Conservation (phyloP, 1,140 invertebrate genomes). For the Arion vulgaris region DNA sequence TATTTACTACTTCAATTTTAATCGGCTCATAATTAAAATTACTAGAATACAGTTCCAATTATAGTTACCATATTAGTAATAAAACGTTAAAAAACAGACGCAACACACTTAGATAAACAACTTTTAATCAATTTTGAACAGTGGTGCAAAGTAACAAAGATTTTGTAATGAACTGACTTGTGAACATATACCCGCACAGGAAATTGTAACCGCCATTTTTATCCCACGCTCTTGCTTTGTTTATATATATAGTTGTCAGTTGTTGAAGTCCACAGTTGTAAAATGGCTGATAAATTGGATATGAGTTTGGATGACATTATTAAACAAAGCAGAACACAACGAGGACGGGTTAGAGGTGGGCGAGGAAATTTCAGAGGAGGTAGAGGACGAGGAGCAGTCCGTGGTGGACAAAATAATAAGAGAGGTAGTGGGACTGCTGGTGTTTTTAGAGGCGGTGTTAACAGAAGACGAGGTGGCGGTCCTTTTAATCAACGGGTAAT, state of each 20-base stretch:
- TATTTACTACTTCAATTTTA: too few relatives aligned
- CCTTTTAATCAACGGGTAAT: conserved; percentile 17
- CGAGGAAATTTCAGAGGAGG: conserved; percentile 66
- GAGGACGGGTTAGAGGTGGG: conserved; percentile 70
- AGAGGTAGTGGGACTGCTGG: conserved; percentile 53
- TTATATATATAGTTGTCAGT: not conserved
- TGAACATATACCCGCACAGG: not conserved
- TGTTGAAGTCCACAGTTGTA: not conserved
- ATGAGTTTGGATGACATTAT: conserved; percentile 97
- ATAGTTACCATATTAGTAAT: too few relatives aligned
- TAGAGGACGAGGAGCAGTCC: too few relatives aligned
- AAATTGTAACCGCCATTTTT: not conserved
- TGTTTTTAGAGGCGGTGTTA: conserved; percentile 60
- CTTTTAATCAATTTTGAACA: too few relatives aligned
- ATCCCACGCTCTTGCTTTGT: conserved; percentile 6
- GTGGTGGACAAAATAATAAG: conserved; percentile 68
- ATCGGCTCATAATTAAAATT: too few relatives aligned
- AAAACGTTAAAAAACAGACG: too few relatives aligned
- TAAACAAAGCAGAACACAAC: conserved; percentile 80
- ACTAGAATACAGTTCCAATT: too few relatives aligned
- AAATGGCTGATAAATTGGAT: conserved; percentile 90
- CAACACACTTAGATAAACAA: too few relatives aligned
- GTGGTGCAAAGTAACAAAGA: too few relatives aligned
- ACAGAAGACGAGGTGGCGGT: conserved; percentile 39
- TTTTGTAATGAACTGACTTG: not conserved